Conservation (phyloP, 2,888 invertebrate species). For the Temnothorax rugatulus region DNA sequence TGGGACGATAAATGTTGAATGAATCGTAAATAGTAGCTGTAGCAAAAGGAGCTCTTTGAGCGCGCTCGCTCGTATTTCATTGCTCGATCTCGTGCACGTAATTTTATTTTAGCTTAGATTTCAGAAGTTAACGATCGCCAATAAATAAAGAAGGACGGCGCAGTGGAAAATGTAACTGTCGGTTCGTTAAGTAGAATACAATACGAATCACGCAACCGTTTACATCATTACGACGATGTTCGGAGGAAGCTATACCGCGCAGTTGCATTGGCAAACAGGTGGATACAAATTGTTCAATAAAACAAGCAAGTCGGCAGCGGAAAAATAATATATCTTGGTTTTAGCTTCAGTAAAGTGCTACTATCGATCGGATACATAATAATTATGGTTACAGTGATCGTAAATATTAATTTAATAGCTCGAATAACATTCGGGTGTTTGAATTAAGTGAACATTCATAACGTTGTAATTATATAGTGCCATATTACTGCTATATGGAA, state of each 20-base stretch:
- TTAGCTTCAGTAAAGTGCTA: neutral
- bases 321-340: slow-evolving; percentile 8
- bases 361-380: neutral
- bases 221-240: neutral
- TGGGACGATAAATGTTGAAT: slow-evolving; percentile 33
- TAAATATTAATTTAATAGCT: slow-evolving; percentile 27
- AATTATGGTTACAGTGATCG: neutral
- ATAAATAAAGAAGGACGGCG: slow-evolving; percentile 10
- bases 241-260: neutral
- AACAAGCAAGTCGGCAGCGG: neutral
- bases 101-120: slow-evolving; percentile 26
- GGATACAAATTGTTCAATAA: slow-evolving; percentile 22
- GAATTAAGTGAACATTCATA: slow-evolving; percentile 9
- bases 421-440: slow-evolving; percentile 19
- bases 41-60: neutral
- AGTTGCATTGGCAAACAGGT: neutral
- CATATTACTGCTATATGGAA: neutral
- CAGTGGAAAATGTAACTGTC: neutral
- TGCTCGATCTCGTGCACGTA: neutral
- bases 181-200: slow-evolving; percentile 3
- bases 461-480: neutral
- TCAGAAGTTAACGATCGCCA: slow-evolving; percentile 8
- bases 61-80: slow-evolving; percentile 12
- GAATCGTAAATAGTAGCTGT: slow-evolving; percentile 36
- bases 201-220: neutral